A percentile compares a stretch with the other conserved stretches of the same genome.
These are phyloP conservation scores for Hemibagrus guttatus DNA, from an alignment of 2,797 vertebrate species.

Conservation along the genomic window DNA sequence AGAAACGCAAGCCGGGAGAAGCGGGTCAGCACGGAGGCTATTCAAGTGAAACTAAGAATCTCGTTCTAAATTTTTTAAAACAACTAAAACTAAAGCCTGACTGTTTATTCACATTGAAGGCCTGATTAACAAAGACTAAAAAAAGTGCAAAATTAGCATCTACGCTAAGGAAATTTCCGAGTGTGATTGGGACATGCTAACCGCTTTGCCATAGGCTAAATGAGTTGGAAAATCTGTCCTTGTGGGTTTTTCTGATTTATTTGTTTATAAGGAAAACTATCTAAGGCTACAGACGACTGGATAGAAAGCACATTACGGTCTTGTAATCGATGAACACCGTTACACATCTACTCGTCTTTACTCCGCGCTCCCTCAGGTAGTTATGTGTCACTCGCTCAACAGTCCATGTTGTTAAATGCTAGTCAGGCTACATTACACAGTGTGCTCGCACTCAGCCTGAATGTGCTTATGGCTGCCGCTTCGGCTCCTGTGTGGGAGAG, in stretches of 20 bases:
- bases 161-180: not conserved
- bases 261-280: not conserved
- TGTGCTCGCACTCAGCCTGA: slow-evolving; percentile 27
- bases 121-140: slow-evolving; percentile 22
- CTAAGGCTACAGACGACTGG: slow-evolving; percentile 20
- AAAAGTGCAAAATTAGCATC: slow-evolving; percentile 34
- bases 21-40: slow-evolving; percentile 26
- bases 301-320: slow-evolving; percentile 38
- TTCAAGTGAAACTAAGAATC: not conserved
- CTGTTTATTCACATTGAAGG: slow-evolving; percentile 32
- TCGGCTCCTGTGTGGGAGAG: not conserved
- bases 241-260: not conserved
- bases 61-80: not conserved
- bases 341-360: slow-evolving; percentile 63
- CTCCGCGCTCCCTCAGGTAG: slow-evolving; percentile 65
- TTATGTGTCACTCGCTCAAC: slow-evolving; percentile 16
- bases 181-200: slow-evolving; percentile 23
- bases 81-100: not conserved
- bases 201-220: slow-evolving; percentile 17
- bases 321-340: slow-evolving; percentile 73
- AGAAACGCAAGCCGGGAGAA: slow-evolving; percentile 39
- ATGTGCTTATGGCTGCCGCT: not conserved
- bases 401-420: slow-evolving; percentile 11
- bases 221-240: slow-evolving; percentile 14
- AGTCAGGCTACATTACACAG: slow-evolving; percentile 41